Evolutionary conservation across 1,140 invertebrate species (phyloP), one percentile per base, ranked within the genome.

Genomic region (Drosophila mojavensis): DNA sequence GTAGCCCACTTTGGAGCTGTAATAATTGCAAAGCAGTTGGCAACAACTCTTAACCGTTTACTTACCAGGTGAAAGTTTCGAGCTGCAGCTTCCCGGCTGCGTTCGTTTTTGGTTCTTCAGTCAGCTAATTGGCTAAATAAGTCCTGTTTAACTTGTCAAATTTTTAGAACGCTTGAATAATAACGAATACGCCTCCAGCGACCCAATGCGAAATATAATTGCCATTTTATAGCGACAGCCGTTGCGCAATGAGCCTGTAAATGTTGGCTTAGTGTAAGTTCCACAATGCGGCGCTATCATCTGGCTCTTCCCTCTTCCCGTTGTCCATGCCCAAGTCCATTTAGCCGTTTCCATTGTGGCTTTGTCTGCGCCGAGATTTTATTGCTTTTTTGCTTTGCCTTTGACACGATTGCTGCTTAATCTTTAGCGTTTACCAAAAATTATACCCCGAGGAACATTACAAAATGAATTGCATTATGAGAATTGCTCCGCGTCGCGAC

Each of bases 391-490:
- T 51, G 78, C 61, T 85, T 84, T 88, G 79, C 69, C 66, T 77
- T 75, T 75, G 75, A 82, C 73, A 83, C 77, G 69, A 88, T 83
- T 83, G 84, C 84, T 60, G 84, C 83, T 81, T 88, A 88, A 88
- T 88, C 83, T 88, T 77, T 80, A 84, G 76, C 83, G 76, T 88
- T 86, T 86, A 88, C 75, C 83, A 78, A 85, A 85, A 88, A 86
- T 81, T 79, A 69, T 69, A 80, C 84, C 83, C 83, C 79, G 66
- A 83, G 83, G 83, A 83, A 62, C 77, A 77, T 69, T 77, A 73
- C 72, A 70, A 71, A 88, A 89, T 88, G 83, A 88, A 88, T 88
- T 88, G 83, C 83, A 86, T 79, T 88, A 88, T 88, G 83, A 86
- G 88, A 88, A 65, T 69, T 73, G 53, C 33, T 48, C 20, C 2